Evolutionary conservation across 2,113 vertebrate genomes (phyloP), one percentile per base, ranked within the genome.

Genomic region (Scomber colias): DNA sequence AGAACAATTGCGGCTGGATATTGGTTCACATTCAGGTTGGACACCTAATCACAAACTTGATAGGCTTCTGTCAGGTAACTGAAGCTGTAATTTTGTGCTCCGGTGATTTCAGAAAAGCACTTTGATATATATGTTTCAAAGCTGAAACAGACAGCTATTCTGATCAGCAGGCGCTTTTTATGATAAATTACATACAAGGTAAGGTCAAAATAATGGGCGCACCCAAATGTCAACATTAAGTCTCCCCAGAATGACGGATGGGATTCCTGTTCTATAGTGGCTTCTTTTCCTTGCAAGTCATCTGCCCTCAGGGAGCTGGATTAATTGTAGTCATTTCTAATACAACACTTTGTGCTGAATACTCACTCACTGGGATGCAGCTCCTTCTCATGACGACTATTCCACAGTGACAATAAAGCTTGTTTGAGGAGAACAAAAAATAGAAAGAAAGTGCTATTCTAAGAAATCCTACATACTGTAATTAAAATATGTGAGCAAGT

Each of bases 41-140:
- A 81, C 75, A 80, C 82, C 64, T 83, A 79, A 87, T 90, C 90
- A 86, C 75, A 80, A 74, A 85, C 74, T 49, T 86, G 87, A 92
- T 77, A 59, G 77, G 57, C 82, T 75, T 67, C 61, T 66, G 78
- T 84, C 83, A 85, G 81, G 84, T 90, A 77, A 82, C 80, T 45
- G 77, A 15, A 35, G 81, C 64, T 80, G 82, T 88, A 84, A 92
- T 91, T 90, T 91, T 89, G 65, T 19, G 81, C 88, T 72, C 8
- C 63, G 46, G 44, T 78, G 87, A 57, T 86, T 88, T 83, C 79
- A 75, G 74, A 83, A 81, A 85, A 77, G 69, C 84, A 16, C 77
- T 83, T 77, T 92, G 88, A 89, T 85, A 73, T 80, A 86, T 87
- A 80, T 63, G 76, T 88, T 89, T 77, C 78, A 76, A 56, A 75